Base-by-base conservation (phyloP, 37 sponge, comb jelly and placozoan species). In the Crambe crambe region DNA sequence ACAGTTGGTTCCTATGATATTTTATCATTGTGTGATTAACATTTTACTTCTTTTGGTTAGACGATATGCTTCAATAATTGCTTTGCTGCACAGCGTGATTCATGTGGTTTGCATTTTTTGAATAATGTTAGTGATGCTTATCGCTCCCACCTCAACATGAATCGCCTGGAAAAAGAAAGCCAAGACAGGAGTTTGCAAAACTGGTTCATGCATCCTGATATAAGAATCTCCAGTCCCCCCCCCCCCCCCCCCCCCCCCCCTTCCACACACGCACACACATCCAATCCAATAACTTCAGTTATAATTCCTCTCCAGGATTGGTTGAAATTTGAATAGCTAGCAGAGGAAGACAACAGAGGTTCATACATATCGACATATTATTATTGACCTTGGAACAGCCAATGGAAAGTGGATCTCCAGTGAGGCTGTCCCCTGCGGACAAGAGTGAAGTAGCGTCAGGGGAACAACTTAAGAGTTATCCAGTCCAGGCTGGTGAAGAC, bases 91-190 rank as follows among this genome's bases (percentile, higher is more conserved):
- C 42, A 70, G 63, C 10, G 99, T 60, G 64, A 89, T 15, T 83
- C 89, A 18, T 98, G 99, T 84, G 99, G 99, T 0, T 73, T 90
- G 42, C 66, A 96, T 25, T 98, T 98, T 60, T 65, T 58, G 34
- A 85, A 76, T 25, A 67, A 42, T 0, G 59, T 77, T 6, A 42
- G 78, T 17, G 57, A 80, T 40, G 65, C 79, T 58, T 98, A 96
- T 78, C 68, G 77, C 3, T 42, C 37, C 10, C 99, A 98, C 68
- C 84, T 98, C 6, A 96, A 98, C 81, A 59, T 82, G 43, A 98
- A 98, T 78, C 83, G 82, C 29, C 32, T 59, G 36, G 83, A 91
- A 26, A 81, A 74, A 29, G 73, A 71, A 22, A 79, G 72, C 22
- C 26, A 30, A 35, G 43, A 42, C 4, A 73, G 41, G 42, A 85